phyloP scores from a whole-genome alignment of 1,140 invertebrate genomes.

The Bombus pascuorum region DNA sequence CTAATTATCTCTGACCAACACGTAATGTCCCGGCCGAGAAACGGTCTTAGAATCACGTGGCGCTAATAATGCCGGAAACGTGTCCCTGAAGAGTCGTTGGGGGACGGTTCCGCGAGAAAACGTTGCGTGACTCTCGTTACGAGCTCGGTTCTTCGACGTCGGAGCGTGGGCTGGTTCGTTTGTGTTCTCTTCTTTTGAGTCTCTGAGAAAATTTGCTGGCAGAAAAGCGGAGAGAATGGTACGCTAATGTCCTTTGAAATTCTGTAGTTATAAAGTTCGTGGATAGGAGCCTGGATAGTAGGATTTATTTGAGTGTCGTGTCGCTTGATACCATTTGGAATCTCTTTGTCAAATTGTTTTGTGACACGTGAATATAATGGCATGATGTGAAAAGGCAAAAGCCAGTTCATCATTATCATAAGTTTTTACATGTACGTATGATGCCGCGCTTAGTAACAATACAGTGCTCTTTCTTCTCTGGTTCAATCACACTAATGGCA shows the following conservation, averaged over 20 bases:
- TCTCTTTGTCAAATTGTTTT: too few species aligned
- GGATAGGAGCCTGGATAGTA: neutral
- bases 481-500: slow-evolving; percentile 45
- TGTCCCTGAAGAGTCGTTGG: slow-evolving; percentile 35
- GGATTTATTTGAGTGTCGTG: neutral
- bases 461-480: slow-evolving; percentile 26
- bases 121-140: slow-evolving; percentile 41
- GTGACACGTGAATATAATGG: too few species aligned
- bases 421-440: neutral
- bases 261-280: neutral
- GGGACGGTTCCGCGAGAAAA: slow-evolving; percentile 10
- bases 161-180: neutral
- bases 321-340: neutral
- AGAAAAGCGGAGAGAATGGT: neutral
- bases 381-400: neutral
- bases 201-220: neutral
- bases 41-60: slow-evolving; percentile 20
- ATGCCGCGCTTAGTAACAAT: neutral
- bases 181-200: neutral
- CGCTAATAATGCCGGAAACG: slow-evolving; percentile 43
- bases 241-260: neutral
- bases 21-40: slow-evolving; percentile 7
- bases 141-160: neutral
- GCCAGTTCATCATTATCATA: slow-evolving; percentile 9
- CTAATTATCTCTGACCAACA: slow-evolving; percentile 46